Percentiles rank a stretch among this genome's conserved stretches.
These are phyloP conservation scores for Ochropleura leucogaster DNA, from an alignment of 2,888 invertebrate genomes.

Conservation along the genomic window DNA sequence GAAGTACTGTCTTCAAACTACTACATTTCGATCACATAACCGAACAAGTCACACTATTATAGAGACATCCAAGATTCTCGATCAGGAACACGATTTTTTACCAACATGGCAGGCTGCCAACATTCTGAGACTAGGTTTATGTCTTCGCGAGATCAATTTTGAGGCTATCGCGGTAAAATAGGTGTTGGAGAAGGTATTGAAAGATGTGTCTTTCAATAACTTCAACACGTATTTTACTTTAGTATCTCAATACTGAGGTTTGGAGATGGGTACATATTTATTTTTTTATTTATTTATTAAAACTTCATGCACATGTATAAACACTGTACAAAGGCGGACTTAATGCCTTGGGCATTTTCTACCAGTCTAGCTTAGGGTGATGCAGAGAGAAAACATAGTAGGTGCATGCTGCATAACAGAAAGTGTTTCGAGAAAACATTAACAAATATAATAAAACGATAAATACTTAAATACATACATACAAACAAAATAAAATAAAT, in stretches of 20 bases:
- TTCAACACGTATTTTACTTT: slow-evolving; percentile 48
- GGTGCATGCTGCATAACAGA: no score
- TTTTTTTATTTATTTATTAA: no score
- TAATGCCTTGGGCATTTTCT: no score
- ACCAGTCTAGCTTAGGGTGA: no score
- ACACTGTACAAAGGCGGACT: no score
- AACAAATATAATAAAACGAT: no score
- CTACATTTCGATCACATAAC: slow-evolving; percentile 11
- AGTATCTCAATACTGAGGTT: slow-evolving; percentile 6
- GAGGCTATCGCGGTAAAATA: slow-evolving; percentile 49
- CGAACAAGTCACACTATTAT: slow-evolving; percentile 30
- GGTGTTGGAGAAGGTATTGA: slow-evolving; percentile 37
- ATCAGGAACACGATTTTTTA: slow-evolving; percentile 61
- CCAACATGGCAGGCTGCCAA: slow-evolving; percentile 62
- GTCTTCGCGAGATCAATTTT: slow-evolving; percentile 59
- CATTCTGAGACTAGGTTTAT: slow-evolving; percentile 49
- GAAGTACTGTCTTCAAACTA: slow-evolving; percentile 7
- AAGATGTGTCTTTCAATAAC: slow-evolving; percentile 18
- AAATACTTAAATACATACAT: no score
- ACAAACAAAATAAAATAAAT: no score
- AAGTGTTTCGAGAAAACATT: no score
- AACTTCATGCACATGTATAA: no score
- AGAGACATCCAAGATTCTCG: slow-evolving; percentile 39
- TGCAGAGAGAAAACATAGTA: no score
- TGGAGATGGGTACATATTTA: neutral